Percentiles rank a stretch among this genome's conserved stretches.
Conservation (phyloP, 2,888 invertebrate species). For the Drosophila testacea region DNA sequence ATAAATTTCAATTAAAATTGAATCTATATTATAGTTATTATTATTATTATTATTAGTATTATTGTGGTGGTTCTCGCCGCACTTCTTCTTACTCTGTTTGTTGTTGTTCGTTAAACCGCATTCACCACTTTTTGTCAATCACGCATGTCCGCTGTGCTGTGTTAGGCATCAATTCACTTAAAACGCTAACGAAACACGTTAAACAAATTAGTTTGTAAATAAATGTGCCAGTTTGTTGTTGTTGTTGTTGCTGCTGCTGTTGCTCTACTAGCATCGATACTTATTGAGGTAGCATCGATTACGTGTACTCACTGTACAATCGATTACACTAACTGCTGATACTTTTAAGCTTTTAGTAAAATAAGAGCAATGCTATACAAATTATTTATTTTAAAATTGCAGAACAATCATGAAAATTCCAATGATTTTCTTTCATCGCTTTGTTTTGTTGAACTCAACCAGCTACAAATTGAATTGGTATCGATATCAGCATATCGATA, state of each 20-base stretch:
- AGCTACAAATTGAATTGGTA: too few relatives aligned
- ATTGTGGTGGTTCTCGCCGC: conserved; percentile 9
- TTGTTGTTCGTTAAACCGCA: conserved; percentile 20
- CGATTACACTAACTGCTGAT: too few relatives aligned
- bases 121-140: conserved; percentile 45
- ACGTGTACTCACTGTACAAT: background rate
- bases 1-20: conserved; percentile 77
- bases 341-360: too few relatives aligned
- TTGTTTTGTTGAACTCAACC: too few relatives aligned
- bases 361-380: too few relatives aligned
- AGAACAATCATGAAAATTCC: too few relatives aligned
- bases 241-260: conserved; percentile 28
- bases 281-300: conserved; percentile 12
- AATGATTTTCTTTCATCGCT: too few relatives aligned
- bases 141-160: conserved; percentile 15
- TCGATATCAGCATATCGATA: too few relatives aligned
- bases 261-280: conserved; percentile 35
- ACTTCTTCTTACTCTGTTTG: conserved; percentile 12
- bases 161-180: conserved; percentile 36
- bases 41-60: conserved; percentile 24
- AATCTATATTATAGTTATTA: conserved; percentile 37
- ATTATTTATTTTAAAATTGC: too few relatives aligned
- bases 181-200: conserved; percentile 51
- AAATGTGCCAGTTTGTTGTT: conserved; percentile 42
- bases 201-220: conserved; percentile 57